Evolutionary conservation across 2,888 invertebrate species (phyloP).

Genomic region (Phortica okadai): DNA sequence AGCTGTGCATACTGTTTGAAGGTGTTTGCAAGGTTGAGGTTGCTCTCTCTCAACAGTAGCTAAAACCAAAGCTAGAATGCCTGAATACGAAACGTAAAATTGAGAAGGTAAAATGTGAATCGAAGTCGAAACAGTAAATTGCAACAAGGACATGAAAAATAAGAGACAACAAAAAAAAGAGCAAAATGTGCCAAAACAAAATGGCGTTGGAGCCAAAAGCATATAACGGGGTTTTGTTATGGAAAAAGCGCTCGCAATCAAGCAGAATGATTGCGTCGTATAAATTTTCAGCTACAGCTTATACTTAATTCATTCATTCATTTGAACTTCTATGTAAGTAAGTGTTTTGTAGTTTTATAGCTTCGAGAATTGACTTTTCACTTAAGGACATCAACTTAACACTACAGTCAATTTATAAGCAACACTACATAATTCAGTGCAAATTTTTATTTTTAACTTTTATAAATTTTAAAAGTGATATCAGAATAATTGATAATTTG

Average conservation of each 20-base stretch:
- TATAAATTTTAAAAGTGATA: too few relatives aligned
- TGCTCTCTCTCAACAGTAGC: too few relatives aligned
- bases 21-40: too few relatives aligned
- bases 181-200: neutral
- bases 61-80: too few relatives aligned
- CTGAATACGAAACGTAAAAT: neutral
- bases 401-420: too few relatives aligned
- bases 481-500: too few relatives aligned
- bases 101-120: constrained; percentile 59
- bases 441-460: too few relatives aligned
- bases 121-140: constrained; percentile 52
- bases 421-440: too few relatives aligned
- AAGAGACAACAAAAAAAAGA: constrained; percentile 3
- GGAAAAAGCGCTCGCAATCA: constrained; percentile 56
- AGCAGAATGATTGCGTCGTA: constrained; percentile 62
- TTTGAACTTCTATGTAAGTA: constrained; percentile 22
- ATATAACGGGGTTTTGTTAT: too few relatives aligned
- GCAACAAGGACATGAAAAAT: constrained; percentile 52
- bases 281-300: constrained; percentile 60
- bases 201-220: neutral
- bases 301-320: constrained; percentile 38
- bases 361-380: neutral
- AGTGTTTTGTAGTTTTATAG: constrained; percentile 3
- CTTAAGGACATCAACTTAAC: too few relatives aligned
- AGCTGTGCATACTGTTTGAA: too few relatives aligned